Base-by-base conservation (phyloP, 2,888 invertebrate genomes). In the Megastigmus dorsalis region DNA sequence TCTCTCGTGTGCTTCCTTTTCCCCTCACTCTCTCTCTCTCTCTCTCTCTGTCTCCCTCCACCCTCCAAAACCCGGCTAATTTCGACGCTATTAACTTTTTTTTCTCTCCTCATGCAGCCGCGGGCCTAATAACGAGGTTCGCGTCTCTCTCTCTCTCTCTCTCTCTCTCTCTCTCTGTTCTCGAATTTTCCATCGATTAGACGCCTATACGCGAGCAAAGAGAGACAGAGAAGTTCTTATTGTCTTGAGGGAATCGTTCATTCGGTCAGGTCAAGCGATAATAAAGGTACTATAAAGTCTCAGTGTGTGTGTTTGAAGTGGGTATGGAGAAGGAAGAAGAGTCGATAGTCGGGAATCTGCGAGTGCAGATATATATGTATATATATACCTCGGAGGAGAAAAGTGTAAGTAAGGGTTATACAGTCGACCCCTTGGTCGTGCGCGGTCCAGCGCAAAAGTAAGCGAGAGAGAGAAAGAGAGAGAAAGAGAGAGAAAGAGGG, bases 71-170 rank as follows among this genome's bases (percentile, higher is more conserved):
- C 28, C 36, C 80, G 81, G 81, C 84, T 83, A 84, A 86, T 85
- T 85, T 83, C 83, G 79, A 79, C 80, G 81, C 83, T 84, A 83
- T 84, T 83, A 84, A 81, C 82, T 85, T 84, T 84, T 84, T 81
- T 76, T 43, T 43, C 45, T 23, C 60, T 36, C 48, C 13, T 38
- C 20, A 28, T 28, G n/a, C n/a, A 33, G 20, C 50, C 63, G n/a
- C 63, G 9, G 13, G 23, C 45, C n/a, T 57, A 57, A 65, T 65
- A 65, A 57, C 57, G 33, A 45, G 55, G 9, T 36, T 59, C 26
- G 30, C 23, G 15, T 45, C 57, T 30, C 33, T 26, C 48, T n/a
- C 15, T 72, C 59, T 57, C 10, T 30, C 45, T 36, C 28, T 45
- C 57, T 30, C 33, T 26, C 48, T n/a, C 15, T 72, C 59, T 57